Evolutionary conservation across 2,113 vertebrate species (phyloP).

Genomic region (Pao palembangensis): DNA sequence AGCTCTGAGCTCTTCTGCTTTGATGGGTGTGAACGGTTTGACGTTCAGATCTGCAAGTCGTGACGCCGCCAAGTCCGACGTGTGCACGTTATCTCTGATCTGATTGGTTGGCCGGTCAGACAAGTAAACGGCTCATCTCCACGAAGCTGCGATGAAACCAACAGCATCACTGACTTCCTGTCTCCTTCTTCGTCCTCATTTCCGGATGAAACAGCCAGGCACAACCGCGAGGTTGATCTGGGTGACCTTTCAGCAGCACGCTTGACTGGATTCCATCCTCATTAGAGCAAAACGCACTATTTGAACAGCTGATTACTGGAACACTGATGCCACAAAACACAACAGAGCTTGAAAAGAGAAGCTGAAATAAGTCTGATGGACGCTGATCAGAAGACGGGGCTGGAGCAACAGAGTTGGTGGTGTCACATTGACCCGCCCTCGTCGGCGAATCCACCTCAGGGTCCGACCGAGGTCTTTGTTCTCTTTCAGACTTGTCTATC

Average conservation of each 20-base stretch:
- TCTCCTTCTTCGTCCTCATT: slow-evolving; percentile 2
- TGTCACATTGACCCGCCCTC: slow-evolving; percentile 1
- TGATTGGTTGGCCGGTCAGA: slow-evolving; percentile 36
- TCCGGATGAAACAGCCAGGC: slow-evolving; percentile 2
- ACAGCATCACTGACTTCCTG: slow-evolving; percentile 29
- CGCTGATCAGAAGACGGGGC: no score
- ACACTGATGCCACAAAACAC: no score
- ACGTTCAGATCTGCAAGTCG: no score
- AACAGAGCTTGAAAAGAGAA: background rate
- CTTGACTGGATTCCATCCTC: slow-evolving; percentile 9
- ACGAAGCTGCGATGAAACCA: slow-evolving; percentile 12
- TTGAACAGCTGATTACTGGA: background rate
- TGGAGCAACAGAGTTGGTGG: background rate
- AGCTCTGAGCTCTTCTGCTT: no score
- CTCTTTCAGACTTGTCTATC: background rate
- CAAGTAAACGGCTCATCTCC: slow-evolving; percentile 35
- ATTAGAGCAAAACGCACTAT: slow-evolving; percentile 3
- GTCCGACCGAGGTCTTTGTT: slow-evolving; percentile 8
- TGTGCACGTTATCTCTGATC: slow-evolving; percentile 42
- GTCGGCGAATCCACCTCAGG: background rate
- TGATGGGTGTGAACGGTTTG: background rate
- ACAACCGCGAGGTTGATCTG: background rate
- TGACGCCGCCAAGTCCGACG: no score
- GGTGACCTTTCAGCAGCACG: background rate
- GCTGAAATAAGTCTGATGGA: no score